Base-by-base conservation (phyloP, 2,797 vertebrate species). In the Notolabrus celidotus region DNA sequence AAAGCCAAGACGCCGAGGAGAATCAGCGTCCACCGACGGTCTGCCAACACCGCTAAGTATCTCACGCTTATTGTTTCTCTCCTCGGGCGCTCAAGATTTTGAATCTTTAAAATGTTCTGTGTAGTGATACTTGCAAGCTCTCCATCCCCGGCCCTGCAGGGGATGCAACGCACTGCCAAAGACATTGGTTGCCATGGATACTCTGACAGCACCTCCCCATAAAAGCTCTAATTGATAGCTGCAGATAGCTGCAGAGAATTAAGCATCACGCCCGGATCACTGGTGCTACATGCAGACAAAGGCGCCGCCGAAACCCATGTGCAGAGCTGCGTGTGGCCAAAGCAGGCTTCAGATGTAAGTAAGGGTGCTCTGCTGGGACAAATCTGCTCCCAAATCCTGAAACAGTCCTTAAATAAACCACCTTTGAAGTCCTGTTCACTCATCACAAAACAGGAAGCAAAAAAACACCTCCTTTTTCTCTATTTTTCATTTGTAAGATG, bases 171-270 rank as follows among this genome's bases (percentile, higher is more conserved):
- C 46, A 20, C 80, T 75, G 81, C 84, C 80, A 79, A 79, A 80
- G 68, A 83, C 64, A 47, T 25, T 4, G 61, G 84, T 91, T 80
- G 61, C 83, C 73, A 84, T 77, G 72, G 90, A 55, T 83, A 92
- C 81, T 22, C 63, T 67, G 72, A 74, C 72, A 81, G 81, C 68
- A 55, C 84, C 79, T 77, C 79, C 78, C 78, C 55, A 75, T 80
- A 87, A 83, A 84, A 56, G 68, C 57, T 75, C 54, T 88, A 86
- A 89, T 85, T 91, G 84, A 91, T 82, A 80, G 77, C 50, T 55
- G 74, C 23, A 69, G 73, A 85, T 75, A 82, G 76, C 47, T 54
- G 64, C 54, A 49, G 77, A 80, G 75, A 82, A 89, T 86, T 77
- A 76, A 79, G 75, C 46, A 55, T 79, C 57, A 63, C 29, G n/a